phyloP scores from a whole-genome alignment of 2,888 invertebrate species.

The Ametastegia equiseti region DNA sequence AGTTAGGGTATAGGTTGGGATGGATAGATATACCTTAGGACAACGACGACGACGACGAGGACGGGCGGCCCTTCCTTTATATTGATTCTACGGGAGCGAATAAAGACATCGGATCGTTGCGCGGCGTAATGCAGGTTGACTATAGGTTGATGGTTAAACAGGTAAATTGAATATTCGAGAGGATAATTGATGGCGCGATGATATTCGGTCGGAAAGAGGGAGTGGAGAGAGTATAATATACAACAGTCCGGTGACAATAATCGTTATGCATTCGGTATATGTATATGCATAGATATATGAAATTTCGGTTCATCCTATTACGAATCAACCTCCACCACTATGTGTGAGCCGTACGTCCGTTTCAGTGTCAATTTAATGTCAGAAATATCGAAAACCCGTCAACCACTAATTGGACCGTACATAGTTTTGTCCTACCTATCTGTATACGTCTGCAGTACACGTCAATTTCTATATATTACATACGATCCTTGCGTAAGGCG shows the following conservation, averaged over 20 bases:
- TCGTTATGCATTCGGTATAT: too few relatives aligned
- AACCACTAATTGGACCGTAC: not conserved
- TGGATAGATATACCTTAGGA: not conserved
- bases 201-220: too few relatives aligned
- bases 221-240: not conserved
- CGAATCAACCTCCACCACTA: not conserved
- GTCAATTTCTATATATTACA: not conserved
- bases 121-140: conserved; percentile 13
- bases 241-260: not conserved
- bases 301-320: not conserved
- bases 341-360: not conserved
- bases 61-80: conserved; percentile 33
- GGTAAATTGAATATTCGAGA: not conserved
- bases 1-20: not conserved
- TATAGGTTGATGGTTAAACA: not conserved
- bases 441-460: not conserved
- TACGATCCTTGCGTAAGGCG: too few relatives aligned
- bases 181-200: too few relatives aligned
- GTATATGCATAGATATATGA: not conserved
- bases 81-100: conserved; percentile 40
- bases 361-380: conserved; percentile 1
- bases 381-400: conserved; percentile 1
- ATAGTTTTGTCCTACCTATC: not conserved
- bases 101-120: conserved; percentile 18
- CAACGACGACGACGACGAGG: not conserved